Evolutionary conservation across 2,797 vertebrate species (phyloP), one percentile per base, ranked within the genome.

Genomic region (Lindbergichthys nudifrons): DNA sequence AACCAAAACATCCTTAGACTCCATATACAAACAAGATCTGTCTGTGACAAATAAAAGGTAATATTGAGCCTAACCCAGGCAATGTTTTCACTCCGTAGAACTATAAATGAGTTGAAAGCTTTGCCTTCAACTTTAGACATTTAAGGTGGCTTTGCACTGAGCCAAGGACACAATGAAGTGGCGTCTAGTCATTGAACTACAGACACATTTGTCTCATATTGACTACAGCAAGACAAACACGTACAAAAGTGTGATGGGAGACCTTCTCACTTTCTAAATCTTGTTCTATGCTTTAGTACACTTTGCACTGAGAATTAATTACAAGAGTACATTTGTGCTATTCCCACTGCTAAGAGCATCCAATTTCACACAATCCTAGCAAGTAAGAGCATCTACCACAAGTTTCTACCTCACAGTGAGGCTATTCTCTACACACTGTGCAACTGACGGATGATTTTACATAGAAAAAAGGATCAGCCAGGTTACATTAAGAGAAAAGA

Each of bases 151-250:
- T 65, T 77, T 61, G 16, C 23, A 36, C 10, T 6, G 30, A 62
- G 63, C 54, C 30, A 30, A 73, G 60, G 48, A 77, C 70, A 70
- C 30, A 3, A 10, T 12, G 11, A 65, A 47, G 57, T 75, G 69
- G 48, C 75, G 70, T 81, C 73, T 21, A 32, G 68, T 75, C 23
- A 51, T 42, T 12, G 11, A 79, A 73, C 71, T 23, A 23, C 48
- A n/a, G 52, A 73, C 60, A 77, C 45, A 7, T 26, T 41, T 46
- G 46, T 78, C 75, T 84, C 42, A 42, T 47, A 60, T 70, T 39
- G 75, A 66, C 57, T n/a, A 81, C 54, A 54, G 47, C 56, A 54
- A 65, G 50, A 83, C 63, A 79, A 76, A 79, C 60, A 58, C 9
- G 51, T 60, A 72, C 21, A 77, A 81, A 73, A 77, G 41, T 67